A percentile compares a stretch with the other conserved stretches of the same genome.
Conservation (phyloP, 2,888 invertebrate genomes). For the Meganola albula region DNA sequence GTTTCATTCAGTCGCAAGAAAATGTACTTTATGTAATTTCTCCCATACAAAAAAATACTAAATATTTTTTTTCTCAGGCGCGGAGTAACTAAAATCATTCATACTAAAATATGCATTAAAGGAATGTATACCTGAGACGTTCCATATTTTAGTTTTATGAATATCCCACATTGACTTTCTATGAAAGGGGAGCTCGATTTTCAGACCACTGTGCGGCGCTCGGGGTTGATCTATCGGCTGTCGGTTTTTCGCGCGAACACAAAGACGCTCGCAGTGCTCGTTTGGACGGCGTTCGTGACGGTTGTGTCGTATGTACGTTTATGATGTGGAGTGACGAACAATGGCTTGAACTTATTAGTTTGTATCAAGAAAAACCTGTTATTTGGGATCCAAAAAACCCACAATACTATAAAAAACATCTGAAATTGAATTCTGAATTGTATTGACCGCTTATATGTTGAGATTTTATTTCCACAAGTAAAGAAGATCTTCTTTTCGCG, state of each 20-base stretch:
- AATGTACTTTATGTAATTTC: no score
- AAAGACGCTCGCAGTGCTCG: slow-evolving; percentile 3
- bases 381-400: slow-evolving; percentile 9
- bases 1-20: no score
- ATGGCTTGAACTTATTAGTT: slow-evolving; percentile 14
- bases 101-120: no score
- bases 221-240: slow-evolving; percentile 7
- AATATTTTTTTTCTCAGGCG: no score
- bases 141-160: no score
- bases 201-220: slow-evolving; percentile 3
- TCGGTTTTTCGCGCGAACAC: slow-evolving; percentile 9
- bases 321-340: slow-evolving; percentile 17
- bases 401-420: slow-evolving; percentile 10
- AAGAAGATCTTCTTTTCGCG: slow-evolving; percentile 10
- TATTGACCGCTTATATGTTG: slow-evolving; percentile 14
- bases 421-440: slow-evolving; percentile 17
- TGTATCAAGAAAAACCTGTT: slow-evolving; percentile 11
- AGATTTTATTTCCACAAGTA: slow-evolving; percentile 12
- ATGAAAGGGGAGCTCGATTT: no score
- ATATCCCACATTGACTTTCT: no score
- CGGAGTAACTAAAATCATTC: no score
- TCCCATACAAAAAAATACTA: no score
- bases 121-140: no score
- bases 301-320: slow-evolving; percentile 17
- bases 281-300: slow-evolving; percentile 16